phyloP scores from a whole-genome alignment of 2,888 invertebrate genomes.

The Caenorhabditis sulstoni region DNA sequence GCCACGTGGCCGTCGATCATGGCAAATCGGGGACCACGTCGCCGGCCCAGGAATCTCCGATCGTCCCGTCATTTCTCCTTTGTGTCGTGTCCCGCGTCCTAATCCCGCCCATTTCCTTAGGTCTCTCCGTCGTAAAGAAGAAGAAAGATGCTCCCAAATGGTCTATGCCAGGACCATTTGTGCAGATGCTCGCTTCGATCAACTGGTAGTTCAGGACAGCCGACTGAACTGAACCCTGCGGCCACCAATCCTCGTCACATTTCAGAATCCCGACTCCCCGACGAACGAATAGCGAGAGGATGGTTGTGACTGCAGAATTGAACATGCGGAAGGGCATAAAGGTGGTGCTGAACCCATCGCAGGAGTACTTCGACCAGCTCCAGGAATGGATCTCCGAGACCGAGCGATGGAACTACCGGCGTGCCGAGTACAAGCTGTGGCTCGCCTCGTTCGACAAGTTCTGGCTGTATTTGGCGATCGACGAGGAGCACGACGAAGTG shows the following conservation, averaged over 20 bases:
- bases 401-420: constrained; percentile 58
- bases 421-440: constrained; percentile 50
- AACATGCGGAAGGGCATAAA: constrained; percentile 55
- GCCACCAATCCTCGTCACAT: not conserved
- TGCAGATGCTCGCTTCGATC: constrained; percentile 34
- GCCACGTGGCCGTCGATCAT: constrained; percentile 54
- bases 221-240: constrained; percentile 14
- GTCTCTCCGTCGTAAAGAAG: constrained; percentile 22
- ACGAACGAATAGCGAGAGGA: constrained; percentile 26
- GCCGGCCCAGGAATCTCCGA: constrained; percentile 34
- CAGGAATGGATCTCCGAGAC: constrained; percentile 57
- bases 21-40: constrained; percentile 49
- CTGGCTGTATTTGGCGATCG: constrained; percentile 55
- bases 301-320: constrained; percentile 47
- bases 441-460: constrained; percentile 48
- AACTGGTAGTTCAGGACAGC: constrained; percentile 38
- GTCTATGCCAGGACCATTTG: constrained; percentile 60
- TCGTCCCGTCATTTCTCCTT: not conserved
- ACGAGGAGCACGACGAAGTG: constrained; percentile 49
- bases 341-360: constrained; percentile 51
- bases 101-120: constrained; percentile 27
- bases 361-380: constrained; percentile 47
- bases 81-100: no score
- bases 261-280: constrained; percentile 44
- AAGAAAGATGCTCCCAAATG: constrained; percentile 50